phyloP scores from a whole-genome alignment of 1,140 invertebrate genomes.

The Solenopsis fugax region DNA sequence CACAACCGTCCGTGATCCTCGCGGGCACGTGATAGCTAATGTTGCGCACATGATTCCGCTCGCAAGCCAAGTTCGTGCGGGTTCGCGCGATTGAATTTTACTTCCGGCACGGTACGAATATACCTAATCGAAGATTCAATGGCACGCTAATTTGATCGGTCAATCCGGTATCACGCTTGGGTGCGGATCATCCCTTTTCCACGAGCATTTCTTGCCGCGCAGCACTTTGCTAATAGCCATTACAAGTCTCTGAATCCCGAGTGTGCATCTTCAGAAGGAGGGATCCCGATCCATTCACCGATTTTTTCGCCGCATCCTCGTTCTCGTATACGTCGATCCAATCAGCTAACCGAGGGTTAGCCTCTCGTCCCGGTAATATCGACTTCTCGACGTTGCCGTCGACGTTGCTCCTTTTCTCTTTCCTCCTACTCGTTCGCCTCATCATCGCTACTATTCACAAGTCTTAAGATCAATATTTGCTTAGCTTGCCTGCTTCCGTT shows the following conservation, averaged over 20 bases:
- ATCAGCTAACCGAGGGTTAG: constrained; percentile 51
- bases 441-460: constrained; percentile 62
- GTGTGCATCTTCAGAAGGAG: constrained; percentile 3
- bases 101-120: constrained; percentile 43
- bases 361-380: constrained; percentile 45
- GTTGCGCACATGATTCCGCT: constrained; percentile 12
- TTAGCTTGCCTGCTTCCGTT: constrained; percentile 61
- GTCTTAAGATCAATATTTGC: constrained; percentile 63
- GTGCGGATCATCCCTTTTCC: constrained; percentile 48
- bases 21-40: constrained; percentile 40
- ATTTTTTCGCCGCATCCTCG: constrained; percentile 34
- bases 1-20: constrained; percentile 9
- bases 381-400: constrained; percentile 34
- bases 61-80: neutral
- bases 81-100: constrained; percentile 43
- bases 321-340: constrained; percentile 42
- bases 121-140: constrained; percentile 47
- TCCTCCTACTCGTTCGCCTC: constrained; percentile 54
- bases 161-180: constrained; percentile 61
- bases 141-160: constrained; percentile 66
- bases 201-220: constrained; percentile 10
- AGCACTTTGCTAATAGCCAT: constrained; percentile 59
- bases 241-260: neutral
- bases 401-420: constrained; percentile 45
- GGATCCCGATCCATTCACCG: constrained; percentile 21